Evolutionary conservation across 2,113 vertebrate genomes (phyloP), one percentile per base, ranked within the genome.

Genomic region (Herpailurus yagouaroundi): DNA sequence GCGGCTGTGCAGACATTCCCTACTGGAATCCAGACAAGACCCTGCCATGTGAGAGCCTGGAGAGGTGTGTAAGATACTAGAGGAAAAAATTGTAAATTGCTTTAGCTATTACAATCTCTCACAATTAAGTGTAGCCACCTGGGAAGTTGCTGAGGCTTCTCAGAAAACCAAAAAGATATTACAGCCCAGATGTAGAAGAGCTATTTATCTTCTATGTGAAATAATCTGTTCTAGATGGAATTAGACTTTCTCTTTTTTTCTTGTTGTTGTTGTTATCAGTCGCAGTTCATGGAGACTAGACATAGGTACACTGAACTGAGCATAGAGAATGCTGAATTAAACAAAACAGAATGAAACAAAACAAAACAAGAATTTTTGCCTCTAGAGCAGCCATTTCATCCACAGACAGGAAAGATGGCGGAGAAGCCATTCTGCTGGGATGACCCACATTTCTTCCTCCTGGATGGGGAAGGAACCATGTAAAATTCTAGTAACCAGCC

Each of bases 241-340:
- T 10, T 9, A 45, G 6, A 15, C 1, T 31, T 83, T 29, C 79
- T 27, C 68, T 63, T 16, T 76, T 73, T 9, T 41, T 74, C 31
- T 36, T 69, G 18, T 38, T 71, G n/a, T 31, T 71, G 18, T 66
- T 36, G 45, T 41, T 66, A n/a, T 3, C n/a, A 4, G 21, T 60
- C 7, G 8, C 57, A 60, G 64, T 66, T 7, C 27, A 31, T 21
- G 19, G 36, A 84, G 45, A 41, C 0, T 4, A 80, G 36, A 64
- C 21, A 80, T 29, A 38, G 0, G 31, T 7, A 5, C 16, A 16
- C 23, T 50, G 1, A 0, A 8, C 1, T 14, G 27, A 68, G 12
- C 33, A 68, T 36, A 81, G 18, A 38, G 60, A 63, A 68, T 23
- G 9, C 55, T 29, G 33, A 85, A 41, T 63, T 68, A 80, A 91